phyloP scores from a whole-genome alignment of 2,113 vertebrate genomes.

The Montifringilla adamsi region DNA sequence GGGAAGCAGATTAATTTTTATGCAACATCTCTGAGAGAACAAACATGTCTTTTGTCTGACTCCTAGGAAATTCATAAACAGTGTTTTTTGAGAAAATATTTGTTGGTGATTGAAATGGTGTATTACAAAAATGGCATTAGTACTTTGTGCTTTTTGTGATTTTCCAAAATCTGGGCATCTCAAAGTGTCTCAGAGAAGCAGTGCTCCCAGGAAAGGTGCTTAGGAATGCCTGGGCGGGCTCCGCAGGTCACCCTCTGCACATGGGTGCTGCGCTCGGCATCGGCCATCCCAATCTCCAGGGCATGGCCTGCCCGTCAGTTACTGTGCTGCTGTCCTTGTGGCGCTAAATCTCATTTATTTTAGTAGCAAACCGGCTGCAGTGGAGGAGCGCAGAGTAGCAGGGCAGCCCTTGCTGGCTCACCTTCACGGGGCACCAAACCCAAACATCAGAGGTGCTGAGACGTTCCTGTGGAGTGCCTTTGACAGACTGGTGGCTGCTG shows the following conservation, averaged over 20 bases:
- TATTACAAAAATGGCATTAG: neutral
- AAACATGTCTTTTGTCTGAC: neutral
- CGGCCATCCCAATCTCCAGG: rapidly evolving
- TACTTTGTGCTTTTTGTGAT: neutral
- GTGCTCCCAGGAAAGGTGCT: neutral
- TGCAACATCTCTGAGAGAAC: neutral
- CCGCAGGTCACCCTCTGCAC: rapidly evolving
- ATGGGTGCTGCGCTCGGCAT: rapidly evolving
- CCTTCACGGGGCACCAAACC: rapidly evolving
- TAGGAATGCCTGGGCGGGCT: rapidly evolving
- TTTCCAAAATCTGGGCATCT: neutral
- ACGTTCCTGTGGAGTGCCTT: neutral
- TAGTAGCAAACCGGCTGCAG: rapidly evolving
- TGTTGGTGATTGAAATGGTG: neutral
- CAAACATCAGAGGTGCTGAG: neutral
- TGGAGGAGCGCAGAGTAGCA: rapidly evolving
- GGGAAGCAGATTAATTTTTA: neutral
- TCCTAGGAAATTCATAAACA: neutral
- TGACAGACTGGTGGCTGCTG: rapidly evolving
- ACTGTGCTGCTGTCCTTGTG: neutral
- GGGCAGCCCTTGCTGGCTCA: neutral
- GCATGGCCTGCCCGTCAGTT: rapidly evolving
- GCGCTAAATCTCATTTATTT: neutral
- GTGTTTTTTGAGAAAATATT: neutral
- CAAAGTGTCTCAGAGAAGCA: neutral